Percentiles rank a stretch among this genome's conserved stretches.
Conservation (phyloP, 2,113 vertebrate species). For the Myrmophylax atrothorax region DNA sequence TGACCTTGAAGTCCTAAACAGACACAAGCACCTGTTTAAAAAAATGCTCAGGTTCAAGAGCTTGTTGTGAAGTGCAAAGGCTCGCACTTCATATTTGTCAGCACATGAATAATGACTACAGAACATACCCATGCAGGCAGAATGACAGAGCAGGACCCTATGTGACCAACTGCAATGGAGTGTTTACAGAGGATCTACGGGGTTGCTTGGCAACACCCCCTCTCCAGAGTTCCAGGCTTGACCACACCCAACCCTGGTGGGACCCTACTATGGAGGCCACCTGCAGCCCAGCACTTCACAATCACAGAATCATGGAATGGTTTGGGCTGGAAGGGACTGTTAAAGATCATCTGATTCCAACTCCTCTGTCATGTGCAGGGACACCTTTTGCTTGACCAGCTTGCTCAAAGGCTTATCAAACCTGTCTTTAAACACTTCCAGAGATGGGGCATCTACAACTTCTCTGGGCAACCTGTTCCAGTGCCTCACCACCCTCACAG, state of each 20-base stretch:
- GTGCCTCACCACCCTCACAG: background rate
- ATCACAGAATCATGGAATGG: no score
- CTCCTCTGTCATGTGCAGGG: background rate
- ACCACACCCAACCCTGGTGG: accelerated
- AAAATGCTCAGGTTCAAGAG: background rate
- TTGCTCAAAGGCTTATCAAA: background rate
- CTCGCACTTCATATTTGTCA: background rate
- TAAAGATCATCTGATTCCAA: background rate
- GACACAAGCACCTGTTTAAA: background rate
- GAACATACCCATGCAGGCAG: background rate
- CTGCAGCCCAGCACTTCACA: background rate
- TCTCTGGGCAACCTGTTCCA: background rate
- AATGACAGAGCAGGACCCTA: background rate
- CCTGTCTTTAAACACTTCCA: background rate
- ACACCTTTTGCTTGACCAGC: background rate
- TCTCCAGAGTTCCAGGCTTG: background rate
- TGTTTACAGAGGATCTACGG: background rate
- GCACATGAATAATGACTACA: background rate
- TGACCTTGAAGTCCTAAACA: background rate
- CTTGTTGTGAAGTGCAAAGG: background rate
- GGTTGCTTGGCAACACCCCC: background rate
- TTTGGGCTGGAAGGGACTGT: background rate
- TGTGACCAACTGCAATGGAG: background rate
- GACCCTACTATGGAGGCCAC: accelerated
- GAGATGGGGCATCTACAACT: background rate